phyloP scores from a whole-genome alignment of 2,888 invertebrate species.

The Ctenicera cuprea region DNA sequence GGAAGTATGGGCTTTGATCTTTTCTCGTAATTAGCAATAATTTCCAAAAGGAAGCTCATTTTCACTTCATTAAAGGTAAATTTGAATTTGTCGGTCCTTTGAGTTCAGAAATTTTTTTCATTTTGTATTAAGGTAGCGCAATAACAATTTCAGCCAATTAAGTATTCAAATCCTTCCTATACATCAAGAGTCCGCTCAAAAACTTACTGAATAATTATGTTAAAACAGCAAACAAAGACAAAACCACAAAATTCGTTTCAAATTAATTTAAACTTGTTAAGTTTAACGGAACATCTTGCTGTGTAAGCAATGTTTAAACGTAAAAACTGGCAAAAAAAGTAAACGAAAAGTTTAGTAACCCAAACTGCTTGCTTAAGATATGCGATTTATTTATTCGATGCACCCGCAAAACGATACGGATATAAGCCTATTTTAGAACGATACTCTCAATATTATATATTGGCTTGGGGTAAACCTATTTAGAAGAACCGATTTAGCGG shows the following conservation, averaged over 20 bases:
- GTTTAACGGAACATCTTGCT: neutral
- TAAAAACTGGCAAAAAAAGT: constrained; percentile 4
- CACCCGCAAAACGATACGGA: constrained; percentile 34
- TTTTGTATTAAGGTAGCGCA: neutral
- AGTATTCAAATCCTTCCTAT: neutral
- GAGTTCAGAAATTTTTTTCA: neutral
- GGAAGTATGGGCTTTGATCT: constrained; percentile 42
- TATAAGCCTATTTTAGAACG: constrained; percentile 47
- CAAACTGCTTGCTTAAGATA: constrained; percentile 43
- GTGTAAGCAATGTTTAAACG: neutral
- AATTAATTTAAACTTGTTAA: neutral
- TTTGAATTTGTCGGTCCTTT: constrained; percentile 34
- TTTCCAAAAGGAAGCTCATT: constrained; percentile 43
- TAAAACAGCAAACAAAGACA: neutral
- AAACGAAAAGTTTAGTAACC: constrained; percentile 33
- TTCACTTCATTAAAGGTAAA: constrained; percentile 47
- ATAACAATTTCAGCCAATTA: neutral
- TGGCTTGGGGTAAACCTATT: constrained; percentile 48
- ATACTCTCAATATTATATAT: constrained; percentile 43
- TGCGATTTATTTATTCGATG: constrained; percentile 45
- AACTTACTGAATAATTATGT: too few relatives aligned
- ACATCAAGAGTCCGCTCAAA: neutral
- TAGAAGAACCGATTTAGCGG: constrained; percentile 49
- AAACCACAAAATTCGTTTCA: neutral
- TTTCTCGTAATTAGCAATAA: constrained; percentile 45